Evolutionary conservation across 1,140 invertebrate species (phyloP).

Genomic region (Trachelipus rathkii): DNA sequence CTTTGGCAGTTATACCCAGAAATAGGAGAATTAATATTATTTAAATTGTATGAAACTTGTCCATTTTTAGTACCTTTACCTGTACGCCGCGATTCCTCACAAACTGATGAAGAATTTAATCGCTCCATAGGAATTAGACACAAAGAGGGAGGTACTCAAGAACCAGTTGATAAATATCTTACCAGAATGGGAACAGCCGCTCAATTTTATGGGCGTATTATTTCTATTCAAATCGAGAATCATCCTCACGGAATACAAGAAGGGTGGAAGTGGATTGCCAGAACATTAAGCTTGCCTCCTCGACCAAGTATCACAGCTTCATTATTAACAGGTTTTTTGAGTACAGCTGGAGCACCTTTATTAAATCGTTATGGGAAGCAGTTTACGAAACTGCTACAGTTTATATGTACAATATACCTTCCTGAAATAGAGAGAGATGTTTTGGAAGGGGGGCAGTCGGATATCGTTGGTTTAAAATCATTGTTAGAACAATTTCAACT

Average conservation of each 20-base stretch:
- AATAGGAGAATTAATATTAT: constrained; percentile 3
- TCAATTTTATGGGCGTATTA: neutral
- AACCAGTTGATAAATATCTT: neutral
- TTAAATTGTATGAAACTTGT: constrained; percentile 5
- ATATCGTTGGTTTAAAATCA: neutral
- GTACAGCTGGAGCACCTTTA: neutral
- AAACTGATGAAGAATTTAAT: constrained; percentile 1
- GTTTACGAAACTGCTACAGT: neutral
- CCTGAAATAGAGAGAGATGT: neutral
- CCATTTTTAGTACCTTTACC: neutral
- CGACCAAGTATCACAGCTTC: neutral
- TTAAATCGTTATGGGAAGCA: neutral
- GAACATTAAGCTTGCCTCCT: neutral
- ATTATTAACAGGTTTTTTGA: neutral
- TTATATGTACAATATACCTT: neutral
- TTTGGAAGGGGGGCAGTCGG: neutral
- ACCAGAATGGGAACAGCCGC: neutral
- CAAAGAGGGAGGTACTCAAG: neutral
- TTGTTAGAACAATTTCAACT: neutral
- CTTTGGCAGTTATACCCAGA: neutral
- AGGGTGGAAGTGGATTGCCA: neutral
- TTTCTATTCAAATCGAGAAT: neutral
- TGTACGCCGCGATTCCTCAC: neutral
- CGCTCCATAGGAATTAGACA: neutral
- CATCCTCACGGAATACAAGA: constrained; percentile 8